Conservation (phyloP, 2,888 invertebrate species). For the Ormyrus rosae region DNA sequence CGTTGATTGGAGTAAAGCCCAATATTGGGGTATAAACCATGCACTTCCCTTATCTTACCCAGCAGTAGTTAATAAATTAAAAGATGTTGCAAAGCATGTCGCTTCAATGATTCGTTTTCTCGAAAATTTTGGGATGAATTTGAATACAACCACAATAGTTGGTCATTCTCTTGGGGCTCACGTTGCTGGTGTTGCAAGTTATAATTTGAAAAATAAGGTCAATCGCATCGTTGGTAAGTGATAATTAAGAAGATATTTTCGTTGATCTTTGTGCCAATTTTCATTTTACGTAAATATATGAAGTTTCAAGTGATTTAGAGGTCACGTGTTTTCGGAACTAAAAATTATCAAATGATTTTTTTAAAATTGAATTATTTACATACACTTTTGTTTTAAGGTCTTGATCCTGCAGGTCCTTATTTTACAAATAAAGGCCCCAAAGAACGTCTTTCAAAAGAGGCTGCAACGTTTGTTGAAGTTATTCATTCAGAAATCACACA, state of each 20-base stretch:
- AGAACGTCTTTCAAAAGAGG: conserved; percentile 68
- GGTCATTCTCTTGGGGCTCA: conserved; percentile 69
- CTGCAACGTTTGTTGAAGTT: conserved; percentile 72
- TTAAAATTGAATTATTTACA: no score
- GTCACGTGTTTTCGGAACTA: not conserved
- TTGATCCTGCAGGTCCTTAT: conserved; percentile 74
- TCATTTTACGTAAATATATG: no score
- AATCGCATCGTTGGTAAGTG: conserved; percentile 62
- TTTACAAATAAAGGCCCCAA: conserved; percentile 64
- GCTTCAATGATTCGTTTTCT: conserved; percentile 64
- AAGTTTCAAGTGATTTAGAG: no score
- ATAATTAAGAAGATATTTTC: not conserved
- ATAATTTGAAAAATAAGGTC: conserved; percentile 56
- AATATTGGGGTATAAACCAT: not conserved
- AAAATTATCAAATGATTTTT: conserved; percentile 16
- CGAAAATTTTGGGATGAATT: conserved; percentile 57
- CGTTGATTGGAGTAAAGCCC: conserved; percentile 63
- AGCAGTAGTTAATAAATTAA: conserved; percentile 59
- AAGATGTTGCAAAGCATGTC: conserved; percentile 58
- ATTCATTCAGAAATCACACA: conserved; percentile 72
- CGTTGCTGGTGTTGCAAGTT: conserved; percentile 63
- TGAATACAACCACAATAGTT: conserved; percentile 57
- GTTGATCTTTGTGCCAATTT: no score
- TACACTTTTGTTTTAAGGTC: conserved; percentile 61
- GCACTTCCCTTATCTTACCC: conserved; percentile 56